Evolutionary conservation across 2,888 invertebrate genomes (phyloP).

Genomic region (Notocelia uddmanniana): DNA sequence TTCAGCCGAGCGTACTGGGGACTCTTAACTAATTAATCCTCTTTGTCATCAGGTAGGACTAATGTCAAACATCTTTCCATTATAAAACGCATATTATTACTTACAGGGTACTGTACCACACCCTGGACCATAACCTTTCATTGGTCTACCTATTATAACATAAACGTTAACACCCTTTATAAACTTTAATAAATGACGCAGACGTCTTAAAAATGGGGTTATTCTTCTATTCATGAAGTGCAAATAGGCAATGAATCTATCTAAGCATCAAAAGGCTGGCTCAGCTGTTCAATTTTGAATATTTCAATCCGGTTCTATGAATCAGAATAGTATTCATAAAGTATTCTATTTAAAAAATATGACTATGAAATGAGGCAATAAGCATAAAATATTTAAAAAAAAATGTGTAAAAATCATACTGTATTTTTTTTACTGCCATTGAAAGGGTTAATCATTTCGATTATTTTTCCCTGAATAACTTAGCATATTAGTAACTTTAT

Average conservation of each 20-base stretch:
- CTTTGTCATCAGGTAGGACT: no score
- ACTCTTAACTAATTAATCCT: no score
- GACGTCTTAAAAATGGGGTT: slow-evolving; percentile 28
- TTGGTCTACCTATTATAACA: not conserved
- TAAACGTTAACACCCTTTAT: slow-evolving; percentile 18
- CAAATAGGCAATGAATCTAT: slow-evolving; percentile 32
- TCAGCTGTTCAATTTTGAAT: slow-evolving; percentile 23
- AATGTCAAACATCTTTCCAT: no score
- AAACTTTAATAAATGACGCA: slow-evolving; percentile 7
- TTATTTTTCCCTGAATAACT: no score
- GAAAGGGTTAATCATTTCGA: no score
- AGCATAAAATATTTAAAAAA: no score
- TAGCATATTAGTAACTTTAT: no score
- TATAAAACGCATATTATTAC: no score
- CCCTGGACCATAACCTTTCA: not conserved
- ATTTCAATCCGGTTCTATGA: slow-evolving; percentile 20
- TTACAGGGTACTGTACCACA: no score
- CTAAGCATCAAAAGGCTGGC: slow-evolving; percentile 14
- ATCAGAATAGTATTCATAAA: slow-evolving; percentile 16
- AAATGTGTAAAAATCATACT: no score
- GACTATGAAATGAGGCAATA: not conserved
- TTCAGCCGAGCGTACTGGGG: no score
- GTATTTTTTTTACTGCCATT: no score
- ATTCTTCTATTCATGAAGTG: slow-evolving; percentile 32
- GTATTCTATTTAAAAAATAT: not conserved